A percentile compares a stretch with the other conserved stretches of the same genome.
Evolutionary conservation across 1,140 invertebrate species (phyloP).

Genomic region (Tetragnatha versicolor): DNA sequence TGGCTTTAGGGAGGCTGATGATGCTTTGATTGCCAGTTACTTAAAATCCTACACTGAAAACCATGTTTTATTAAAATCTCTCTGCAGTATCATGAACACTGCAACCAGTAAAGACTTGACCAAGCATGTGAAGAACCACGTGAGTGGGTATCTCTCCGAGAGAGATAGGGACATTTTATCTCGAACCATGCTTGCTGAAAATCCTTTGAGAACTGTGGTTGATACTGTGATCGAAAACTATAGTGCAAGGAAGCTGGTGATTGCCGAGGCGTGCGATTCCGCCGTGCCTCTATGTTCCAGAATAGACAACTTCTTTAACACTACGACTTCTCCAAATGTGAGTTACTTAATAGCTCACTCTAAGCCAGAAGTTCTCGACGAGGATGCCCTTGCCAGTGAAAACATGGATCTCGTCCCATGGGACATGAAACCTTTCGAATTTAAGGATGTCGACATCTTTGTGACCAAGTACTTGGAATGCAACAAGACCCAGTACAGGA

Average conservation of each 20-base stretch:
- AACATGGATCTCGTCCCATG: conserved; percentile 61
- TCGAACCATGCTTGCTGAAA: conserved; percentile 47
- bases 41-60: conserved; percentile 33
- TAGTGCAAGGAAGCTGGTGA: conserved; percentile 74
- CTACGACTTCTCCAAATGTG: conserved; percentile 63
- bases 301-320: conserved; percentile 59
- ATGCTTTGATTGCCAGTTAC: conserved; percentile 41
- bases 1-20: conserved; percentile 54
- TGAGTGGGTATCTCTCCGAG: conserved; percentile 44
- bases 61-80: conserved; percentile 34
- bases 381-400: conserved; percentile 59
- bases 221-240: conserved; percentile 83
- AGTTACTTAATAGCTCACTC: conserved; percentile 64
- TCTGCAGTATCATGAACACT: conserved; percentile 37
- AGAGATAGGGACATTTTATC: conserved; percentile 39
- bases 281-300: conserved; percentile 58
- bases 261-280: conserved; percentile 72
- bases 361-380: conserved; percentile 60
- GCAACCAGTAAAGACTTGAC: conserved; percentile 1
- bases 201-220: conserved; percentile 67
- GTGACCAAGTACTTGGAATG: conserved; percentile 61
- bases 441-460: conserved; percentile 61
- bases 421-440: conserved; percentile 58
- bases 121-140: conserved; percentile 38
- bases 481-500: conserved; percentile 61